Base-by-base conservation (phyloP, 1,140 invertebrate genomes). In the Hydropsyche tenuis region DNA sequence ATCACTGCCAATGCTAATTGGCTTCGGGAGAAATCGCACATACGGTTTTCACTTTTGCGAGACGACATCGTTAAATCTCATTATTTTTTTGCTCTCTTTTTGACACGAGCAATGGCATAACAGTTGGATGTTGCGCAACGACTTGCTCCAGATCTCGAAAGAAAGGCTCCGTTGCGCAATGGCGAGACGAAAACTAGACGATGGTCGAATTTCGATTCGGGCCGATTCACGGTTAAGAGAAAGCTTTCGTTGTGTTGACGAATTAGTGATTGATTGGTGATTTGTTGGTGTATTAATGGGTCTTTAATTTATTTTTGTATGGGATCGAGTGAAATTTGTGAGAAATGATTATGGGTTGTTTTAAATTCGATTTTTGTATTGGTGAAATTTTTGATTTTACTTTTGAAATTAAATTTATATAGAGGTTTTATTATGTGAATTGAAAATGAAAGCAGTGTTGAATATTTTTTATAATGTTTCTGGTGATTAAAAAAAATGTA, bases 191-290 rank as follows among this genome's bases (percentile, higher is more conserved):
- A 18, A 22, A 7, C 18, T 60, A 53, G 53, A 16, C 25, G 18
- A 45, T 23, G 56, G 62, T 72, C 30, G 68, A 72, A 48, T 60
- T 72, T 69, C 20, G 45, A 48, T 22, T 60, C 48, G 65, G 56
- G 63, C 66, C 75, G 45, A 76, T 68, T 76, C 72, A 76, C 72
- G 75, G 69, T 71, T 60, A 65, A 53, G 75, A 73, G 75, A 76
- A 76, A 76, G 75, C 68, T 37, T 9, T 37, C 9, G 9, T 37
- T 37, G 30, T 37, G n/a, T n/a, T n/a, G n/a, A n/a, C n/a, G n/a
- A n/a, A n/a, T 37, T 37, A 37, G 9, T 3, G 30, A 37, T 3
- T 4, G 30, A 4, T 3, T 37, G 30, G 3, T 4, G 30, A 37
- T 37, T 37, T 37, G 30, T 4, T 37, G 9, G 30, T 37, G 30